Conservation (phyloP, 2,797 vertebrate genomes). For the Linurgus olivaceus region DNA sequence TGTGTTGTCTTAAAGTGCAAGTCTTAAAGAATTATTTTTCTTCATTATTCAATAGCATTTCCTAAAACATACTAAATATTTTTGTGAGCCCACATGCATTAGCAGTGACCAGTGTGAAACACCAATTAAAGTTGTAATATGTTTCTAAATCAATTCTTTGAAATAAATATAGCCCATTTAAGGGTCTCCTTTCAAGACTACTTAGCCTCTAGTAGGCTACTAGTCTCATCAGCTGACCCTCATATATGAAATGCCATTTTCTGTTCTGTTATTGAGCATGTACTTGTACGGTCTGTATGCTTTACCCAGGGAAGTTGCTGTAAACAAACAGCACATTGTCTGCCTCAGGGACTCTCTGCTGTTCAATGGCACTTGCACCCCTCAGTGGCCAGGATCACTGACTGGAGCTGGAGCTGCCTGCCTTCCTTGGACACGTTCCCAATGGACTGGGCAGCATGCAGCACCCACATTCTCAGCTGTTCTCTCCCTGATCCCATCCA, state of each 20-base stretch:
- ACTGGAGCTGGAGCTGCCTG: background rate
- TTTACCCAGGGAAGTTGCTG: background rate
- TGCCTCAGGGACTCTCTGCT: background rate
- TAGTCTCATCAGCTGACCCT: background rate
- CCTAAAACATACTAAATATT: rapidly evolving
- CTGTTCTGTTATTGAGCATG: background rate
- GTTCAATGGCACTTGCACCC: background rate
- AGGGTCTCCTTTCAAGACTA: background rate
- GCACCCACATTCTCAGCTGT: constrained; percentile 48
- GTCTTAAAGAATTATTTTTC: background rate
- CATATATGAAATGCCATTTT: background rate
- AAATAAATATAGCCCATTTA: background rate
- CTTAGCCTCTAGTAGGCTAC: background rate
- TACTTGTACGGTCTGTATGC: background rate
- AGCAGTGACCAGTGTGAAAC: background rate
- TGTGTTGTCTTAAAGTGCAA: background rate
- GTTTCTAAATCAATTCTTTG: background rate
- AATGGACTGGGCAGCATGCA: background rate
- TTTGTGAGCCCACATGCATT: background rate
- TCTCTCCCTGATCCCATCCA: rapidly evolving
- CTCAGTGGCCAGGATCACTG: background rate
- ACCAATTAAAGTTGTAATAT: background rate
- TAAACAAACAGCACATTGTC: background rate
- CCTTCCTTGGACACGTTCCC: background rate
- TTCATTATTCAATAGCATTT: background rate